A percentile compares a stretch with the other conserved stretches of the same genome.
phyloP scores from a whole-genome alignment of 2,888 invertebrate species.

The Adineta ricciae region DNA sequence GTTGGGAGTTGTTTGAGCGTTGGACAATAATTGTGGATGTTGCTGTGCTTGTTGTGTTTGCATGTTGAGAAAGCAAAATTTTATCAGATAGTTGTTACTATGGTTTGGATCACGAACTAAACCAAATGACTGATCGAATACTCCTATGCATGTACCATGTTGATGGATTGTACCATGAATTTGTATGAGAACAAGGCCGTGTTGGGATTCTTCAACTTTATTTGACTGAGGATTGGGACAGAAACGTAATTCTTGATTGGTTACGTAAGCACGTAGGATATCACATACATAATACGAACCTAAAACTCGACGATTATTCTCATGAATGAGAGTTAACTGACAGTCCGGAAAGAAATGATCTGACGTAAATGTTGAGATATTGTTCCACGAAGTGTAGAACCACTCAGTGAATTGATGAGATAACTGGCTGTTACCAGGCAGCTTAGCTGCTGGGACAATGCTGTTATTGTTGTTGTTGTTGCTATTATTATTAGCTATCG shows the following conservation, averaged over 20 bases:
- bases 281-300: conserved; percentile 38
- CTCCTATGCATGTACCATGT: conserved; percentile 54
- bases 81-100: conserved; percentile 63
- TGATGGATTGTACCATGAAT: conserved; percentile 60
- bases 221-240: conserved; percentile 57
- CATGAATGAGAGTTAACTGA: conserved; percentile 37
- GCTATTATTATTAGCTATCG: neutral
- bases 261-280: conserved; percentile 38
- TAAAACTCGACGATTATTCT: conserved; percentile 35
- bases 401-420: conserved; percentile 12
- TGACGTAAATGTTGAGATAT: conserved; percentile 38
- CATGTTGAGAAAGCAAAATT: conserved; percentile 48
- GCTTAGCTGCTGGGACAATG: neutral
- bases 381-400: conserved; percentile 7
- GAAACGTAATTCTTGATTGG: conserved; percentile 48
- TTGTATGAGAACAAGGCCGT: conserved; percentile 58
- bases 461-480: no score
- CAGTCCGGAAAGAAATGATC: conserved; percentile 44
- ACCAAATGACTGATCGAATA: conserved; percentile 61
- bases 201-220: conserved; percentile 57
- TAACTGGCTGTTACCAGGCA: neutral
- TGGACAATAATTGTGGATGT: neutral
- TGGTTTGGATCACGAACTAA: conserved; percentile 58
- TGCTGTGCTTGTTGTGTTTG: neutral
- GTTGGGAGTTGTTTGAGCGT: neutral